A percentile compares a stretch with the other conserved stretches of the same genome.
Conservation (phyloP, 2,113 vertebrate species). For the Cephalopterus ornatus region DNA sequence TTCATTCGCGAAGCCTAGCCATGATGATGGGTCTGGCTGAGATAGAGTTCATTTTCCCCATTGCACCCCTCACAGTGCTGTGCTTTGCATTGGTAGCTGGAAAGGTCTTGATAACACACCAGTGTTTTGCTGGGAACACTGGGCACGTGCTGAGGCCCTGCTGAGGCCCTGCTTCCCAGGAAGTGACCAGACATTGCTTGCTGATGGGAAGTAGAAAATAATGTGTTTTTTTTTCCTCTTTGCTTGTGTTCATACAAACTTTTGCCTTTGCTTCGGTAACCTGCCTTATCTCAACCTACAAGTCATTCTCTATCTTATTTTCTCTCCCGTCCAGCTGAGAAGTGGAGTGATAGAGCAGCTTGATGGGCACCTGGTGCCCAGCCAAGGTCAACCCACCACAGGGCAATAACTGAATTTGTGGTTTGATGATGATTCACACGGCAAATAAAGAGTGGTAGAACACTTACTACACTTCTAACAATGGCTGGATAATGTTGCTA, state of each 20-base stretch:
- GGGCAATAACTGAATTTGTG: background rate
- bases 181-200: background rate
- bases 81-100: background rate
- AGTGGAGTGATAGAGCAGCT: background rate
- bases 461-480: background rate
- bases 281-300: background rate
- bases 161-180: background rate
- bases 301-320: background rate
- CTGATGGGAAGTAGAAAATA: background rate
- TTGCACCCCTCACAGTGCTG: background rate
- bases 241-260: background rate
- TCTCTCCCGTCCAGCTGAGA: background rate
- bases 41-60: background rate
- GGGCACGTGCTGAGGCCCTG: too few species aligned
- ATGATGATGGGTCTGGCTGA: background rate
- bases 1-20: too few species aligned
- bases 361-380: background rate
- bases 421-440: background rate
- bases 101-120: background rate
- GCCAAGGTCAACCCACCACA: background rate
- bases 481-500: background rate
- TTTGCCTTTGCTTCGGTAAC: background rate
- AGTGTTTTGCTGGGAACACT: background rate
- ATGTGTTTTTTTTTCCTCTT: background rate
- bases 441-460: background rate